A percentile compares a stretch with the other conserved stretches of the same genome.
These are phyloP conservation scores for Sminthurides aquaticus DNA, from an alignment of 2,888 invertebrate species.

Conservation along the genomic window DNA sequence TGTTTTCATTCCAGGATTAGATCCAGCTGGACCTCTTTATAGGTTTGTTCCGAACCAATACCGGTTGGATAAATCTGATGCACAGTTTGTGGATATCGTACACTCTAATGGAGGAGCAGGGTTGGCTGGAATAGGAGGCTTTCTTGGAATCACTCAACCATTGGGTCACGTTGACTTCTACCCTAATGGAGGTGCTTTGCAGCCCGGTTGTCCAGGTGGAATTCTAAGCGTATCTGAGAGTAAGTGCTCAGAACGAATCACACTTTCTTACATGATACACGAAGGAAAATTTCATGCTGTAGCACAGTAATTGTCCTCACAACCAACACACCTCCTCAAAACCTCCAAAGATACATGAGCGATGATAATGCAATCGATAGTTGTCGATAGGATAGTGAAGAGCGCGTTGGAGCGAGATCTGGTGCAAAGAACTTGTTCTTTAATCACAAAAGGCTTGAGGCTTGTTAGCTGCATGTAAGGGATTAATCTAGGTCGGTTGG, in stretches of 20 bases:
- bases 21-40: conserved; percentile 36
- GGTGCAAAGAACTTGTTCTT: no score
- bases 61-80: conserved; percentile 32
- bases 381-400: no score
- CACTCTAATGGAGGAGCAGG: conserved; percentile 29
- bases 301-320: no score
- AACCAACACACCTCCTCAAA: no score
- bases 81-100: conserved; percentile 35
- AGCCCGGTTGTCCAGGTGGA: conserved; percentile 38
- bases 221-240: conserved; percentile 20
- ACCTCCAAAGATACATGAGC: no score
- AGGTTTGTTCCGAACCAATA: conserved; percentile 28
- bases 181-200: conserved; percentile 31
- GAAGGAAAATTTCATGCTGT: no score
- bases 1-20: conserved; percentile 29
- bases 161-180: conserved; percentile 38
- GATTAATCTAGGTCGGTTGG: no score
- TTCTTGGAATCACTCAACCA: conserved; percentile 31
- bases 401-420: no score
- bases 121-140: conserved; percentile 24
- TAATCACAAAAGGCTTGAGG: no score
- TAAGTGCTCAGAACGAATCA: no score
- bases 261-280: not conserved
- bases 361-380: no score
- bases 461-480: no score